Evolutionary conservation across 2,888 invertebrate genomes (phyloP), one percentile per base, ranked within the genome.

Genomic region (Parnassius mnemosyne): DNA sequence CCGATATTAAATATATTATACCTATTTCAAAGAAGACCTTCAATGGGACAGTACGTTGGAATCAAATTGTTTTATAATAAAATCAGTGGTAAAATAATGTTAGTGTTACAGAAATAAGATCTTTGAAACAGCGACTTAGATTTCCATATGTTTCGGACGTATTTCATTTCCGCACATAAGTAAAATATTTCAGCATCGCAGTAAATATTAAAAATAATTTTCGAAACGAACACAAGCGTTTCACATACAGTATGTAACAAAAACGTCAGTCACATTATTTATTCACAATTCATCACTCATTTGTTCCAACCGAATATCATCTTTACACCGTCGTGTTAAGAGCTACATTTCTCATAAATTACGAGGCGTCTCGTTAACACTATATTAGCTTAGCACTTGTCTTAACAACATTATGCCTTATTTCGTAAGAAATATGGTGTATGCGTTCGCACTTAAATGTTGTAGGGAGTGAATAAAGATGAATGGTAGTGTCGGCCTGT

Each of bases 401-500:
- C 7, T 25, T 65, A 42, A 65, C 11, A 9, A 71, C 60, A 68
- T 56, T 70, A 41, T 12, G 65, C 70, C 65, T 64, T 77, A 71
- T 57, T 2, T 0, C 10, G 0, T 0, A 3, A 5, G 0, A 0
- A 53, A 65, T 70, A 69, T 65, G 56, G 53, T 11, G 41, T 11
- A 49, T 42, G 9, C 11, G 9, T 41, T 11, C 55, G 63, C 11
- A 60, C 50, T 25, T 44, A 51, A 53, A 47, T 58, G 49, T 50
- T 63, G 77, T 72, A 71, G 69, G 65, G 57, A 69, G 71, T 75
- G 81, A 83, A 87, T 89, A 87, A 87, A 88, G 88, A 89, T 85
- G 87, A 87, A 89, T 88, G 85, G 80, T 77, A 69, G 75, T 83
- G 84, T 84, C 87, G 80, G 82, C 71, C 75, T 83, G 84, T 84